Evolutionary conservation across 2,113 vertebrate genomes (phyloP).

Genomic region (Aegypius monachus): DNA sequence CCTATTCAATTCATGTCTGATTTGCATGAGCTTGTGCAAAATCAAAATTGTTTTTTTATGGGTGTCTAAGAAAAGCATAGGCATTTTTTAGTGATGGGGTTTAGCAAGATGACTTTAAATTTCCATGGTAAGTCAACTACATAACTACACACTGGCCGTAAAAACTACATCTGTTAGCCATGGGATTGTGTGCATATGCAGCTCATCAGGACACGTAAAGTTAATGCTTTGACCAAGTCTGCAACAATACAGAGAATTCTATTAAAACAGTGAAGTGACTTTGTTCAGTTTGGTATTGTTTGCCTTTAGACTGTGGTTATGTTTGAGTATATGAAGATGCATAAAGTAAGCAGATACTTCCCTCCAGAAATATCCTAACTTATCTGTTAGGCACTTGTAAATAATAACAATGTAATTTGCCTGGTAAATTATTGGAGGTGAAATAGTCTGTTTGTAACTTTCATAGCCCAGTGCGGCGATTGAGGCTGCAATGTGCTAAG

Average conservation of each 20-base stretch:
- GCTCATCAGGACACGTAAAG: neutral
- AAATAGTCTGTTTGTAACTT: neutral
- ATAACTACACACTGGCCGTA: neutral
- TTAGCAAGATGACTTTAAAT: neutral
- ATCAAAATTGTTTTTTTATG: neutral
- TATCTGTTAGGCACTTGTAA: neutral
- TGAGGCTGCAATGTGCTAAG: neutral
- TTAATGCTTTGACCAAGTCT: neutral
- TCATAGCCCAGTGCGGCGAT: neutral
- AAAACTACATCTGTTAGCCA: neutral
- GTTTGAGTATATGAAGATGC: neutral
- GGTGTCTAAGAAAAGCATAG: neutral
- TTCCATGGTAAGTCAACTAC: neutral
- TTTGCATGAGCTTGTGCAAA: neutral
- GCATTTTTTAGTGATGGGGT: neutral
- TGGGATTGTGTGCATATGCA: neutral
- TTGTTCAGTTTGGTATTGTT: neutral
- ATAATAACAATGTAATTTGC: neutral
- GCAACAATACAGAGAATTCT: neutral
- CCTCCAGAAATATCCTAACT: neutral
- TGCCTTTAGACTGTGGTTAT: neutral
- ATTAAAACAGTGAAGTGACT: neutral
- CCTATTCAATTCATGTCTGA: neutral
- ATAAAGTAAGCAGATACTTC: neutral
- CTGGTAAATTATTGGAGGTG: neutral